A percentile compares a stretch with the other conserved stretches of the same genome.
Conservation (phyloP, 2,113 vertebrate species). For the Ginglymostoma cirratum region DNA sequence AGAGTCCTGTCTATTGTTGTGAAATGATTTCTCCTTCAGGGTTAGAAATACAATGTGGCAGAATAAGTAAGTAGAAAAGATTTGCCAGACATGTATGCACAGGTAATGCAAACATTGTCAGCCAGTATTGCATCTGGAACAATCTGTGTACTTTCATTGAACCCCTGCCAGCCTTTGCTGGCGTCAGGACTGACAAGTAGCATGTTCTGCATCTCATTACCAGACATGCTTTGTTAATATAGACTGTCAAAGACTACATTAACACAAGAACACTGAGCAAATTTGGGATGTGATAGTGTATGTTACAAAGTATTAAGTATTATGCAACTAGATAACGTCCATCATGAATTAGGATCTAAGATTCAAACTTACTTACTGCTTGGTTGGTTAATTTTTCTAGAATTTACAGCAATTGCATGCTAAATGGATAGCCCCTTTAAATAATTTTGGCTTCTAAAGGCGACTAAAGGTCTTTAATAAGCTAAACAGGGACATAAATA, state of each 20-base stretch:
- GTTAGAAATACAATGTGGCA: not conserved
- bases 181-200: slow-evolving; percentile 26
- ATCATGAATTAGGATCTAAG: not conserved
- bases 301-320: slow-evolving; percentile 1
- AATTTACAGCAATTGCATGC: not conserved
- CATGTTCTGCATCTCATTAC: slow-evolving; percentile 30
- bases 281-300: not conserved
- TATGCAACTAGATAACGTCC: not conserved
- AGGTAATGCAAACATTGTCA: slow-evolving; percentile 29
- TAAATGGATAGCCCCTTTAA: not conserved
- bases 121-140: slow-evolving; percentile 1
- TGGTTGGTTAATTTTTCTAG: not conserved
- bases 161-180: not conserved
- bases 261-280: slow-evolving; percentile 6
- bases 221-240: slow-evolving; percentile 1
- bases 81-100: slow-evolving; percentile 2
- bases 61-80: slow-evolving; percentile 11
- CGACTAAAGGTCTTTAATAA: not conserved
- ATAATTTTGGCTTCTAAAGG: not conserved
- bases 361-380: not conserved
- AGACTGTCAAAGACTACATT: slow-evolving; percentile 32
- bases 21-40: not conserved
- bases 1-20: not conserved
- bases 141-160: slow-evolving; percentile 15
- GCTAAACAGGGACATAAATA: not conserved